Evolutionary conservation across 2,888 invertebrate species (phyloP).

Genomic region (Exephanes ischioxanthus): DNA sequence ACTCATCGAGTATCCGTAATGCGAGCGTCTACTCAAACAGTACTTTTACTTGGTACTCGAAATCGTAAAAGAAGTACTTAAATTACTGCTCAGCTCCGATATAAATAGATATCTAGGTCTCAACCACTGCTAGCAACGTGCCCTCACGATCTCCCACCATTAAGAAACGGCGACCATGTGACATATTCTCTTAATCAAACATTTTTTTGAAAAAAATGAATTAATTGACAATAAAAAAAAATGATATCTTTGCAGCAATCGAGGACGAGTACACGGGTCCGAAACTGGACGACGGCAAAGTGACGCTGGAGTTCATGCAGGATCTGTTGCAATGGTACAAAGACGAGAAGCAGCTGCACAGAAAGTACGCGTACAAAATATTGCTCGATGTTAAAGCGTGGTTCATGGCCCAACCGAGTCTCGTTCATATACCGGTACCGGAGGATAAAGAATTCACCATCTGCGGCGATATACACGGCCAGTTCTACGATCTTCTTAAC

Average conservation of each 20-base stretch:
- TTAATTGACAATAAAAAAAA: too few relatives aligned
- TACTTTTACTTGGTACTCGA: too few relatives aligned
- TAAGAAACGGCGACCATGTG: too few relatives aligned
- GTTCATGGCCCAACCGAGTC: slow-evolving; percentile 93
- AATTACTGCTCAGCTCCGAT: too few relatives aligned
- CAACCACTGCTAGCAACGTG: too few relatives aligned
- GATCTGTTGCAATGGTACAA: slow-evolving; percentile 96
- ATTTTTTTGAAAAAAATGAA: too few relatives aligned
- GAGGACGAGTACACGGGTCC: slow-evolving; percentile 98
- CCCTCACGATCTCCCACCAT: too few relatives aligned
- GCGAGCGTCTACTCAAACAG: too few relatives aligned
- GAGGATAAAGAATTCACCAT: slow-evolving; percentile 97
- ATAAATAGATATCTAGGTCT: too few relatives aligned
- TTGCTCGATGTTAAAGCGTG: slow-evolving; percentile 95
- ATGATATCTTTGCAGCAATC: slow-evolving; percentile 88
- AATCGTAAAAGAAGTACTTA: too few relatives aligned
- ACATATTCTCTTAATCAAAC: too few relatives aligned
- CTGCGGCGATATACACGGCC: slow-evolving; percentile 99
- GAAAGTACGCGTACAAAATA: slow-evolving; percentile 99
- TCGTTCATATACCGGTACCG: slow-evolving; percentile 95
- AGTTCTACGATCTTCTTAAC: slow-evolving; percentile 99
- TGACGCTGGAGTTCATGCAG: slow-evolving; percentile 95
- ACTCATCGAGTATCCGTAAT: too few relatives aligned
- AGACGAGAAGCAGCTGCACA: slow-evolving; percentile 96
- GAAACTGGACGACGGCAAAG: slow-evolving; percentile 93